Base-by-base conservation (phyloP, 2,888 invertebrate species). In the Fragum fragum region DNA sequence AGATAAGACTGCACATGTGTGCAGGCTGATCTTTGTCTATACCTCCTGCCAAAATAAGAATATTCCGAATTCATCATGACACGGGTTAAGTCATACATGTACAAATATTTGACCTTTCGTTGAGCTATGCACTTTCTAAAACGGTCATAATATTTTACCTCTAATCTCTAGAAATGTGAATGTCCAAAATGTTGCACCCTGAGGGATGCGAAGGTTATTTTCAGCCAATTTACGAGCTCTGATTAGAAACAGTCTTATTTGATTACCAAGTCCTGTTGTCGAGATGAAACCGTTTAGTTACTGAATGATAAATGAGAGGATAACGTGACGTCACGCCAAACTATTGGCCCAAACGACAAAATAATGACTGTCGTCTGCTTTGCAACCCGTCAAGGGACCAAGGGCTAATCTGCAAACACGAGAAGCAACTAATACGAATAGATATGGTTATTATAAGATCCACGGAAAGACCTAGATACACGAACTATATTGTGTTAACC, bases 341-440 rank as follows among this genome's bases (percentile, higher is more conserved):
- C 47, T 47, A 3, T 14, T n/a, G 47, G 5, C 47, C 47, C 47
- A 47, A 47, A 47, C 47, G 47, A 47, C 47, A 47, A 47, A 18
- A 47, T 47, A 47, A 47, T 47, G 47, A 47, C 47, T 47, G 47
- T 47, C 47, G 47, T 47, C 47, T 47, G 47, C 47, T 47, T 47
- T 47, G 18, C 14, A 47, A 47, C n/a, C 47, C 18, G 14, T 16
- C 5, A 9, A 3, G 47, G 47, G n/a, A 18, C 47, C 7, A 14
- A 14, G 47, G 14, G 47, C n/a, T 47, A 47, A 47, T 47, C 47
- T 47, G 47, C 14, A 47, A 47, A 47, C 47, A 47, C 47, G 47
- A 47, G 14, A 47, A 2, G 47, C 5, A 47, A n/a, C 47, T 5
- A 47, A 47, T 47, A 14, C n/a, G 47, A 47, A n/a, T 18, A 47